A percentile compares a stretch with the other conserved stretches of the same genome.
These are phyloP conservation scores for Lasioglossum villosulum DNA, from an alignment of 2,888 invertebrate species.

Conservation along the genomic window DNA sequence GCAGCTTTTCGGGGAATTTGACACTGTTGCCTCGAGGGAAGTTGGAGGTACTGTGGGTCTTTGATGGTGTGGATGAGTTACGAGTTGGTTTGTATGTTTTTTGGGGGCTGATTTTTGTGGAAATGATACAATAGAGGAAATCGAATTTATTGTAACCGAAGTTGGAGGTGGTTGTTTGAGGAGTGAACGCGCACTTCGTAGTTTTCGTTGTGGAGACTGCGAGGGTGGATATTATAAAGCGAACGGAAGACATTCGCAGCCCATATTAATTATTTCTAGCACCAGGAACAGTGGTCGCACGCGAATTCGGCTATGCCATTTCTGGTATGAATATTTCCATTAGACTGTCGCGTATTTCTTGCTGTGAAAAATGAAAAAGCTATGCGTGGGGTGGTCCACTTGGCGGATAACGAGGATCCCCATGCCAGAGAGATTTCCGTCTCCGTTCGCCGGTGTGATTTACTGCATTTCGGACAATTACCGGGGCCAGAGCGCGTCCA, in stretches of 20 bases:
- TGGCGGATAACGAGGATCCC: neutral
- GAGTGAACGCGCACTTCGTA: neutral
- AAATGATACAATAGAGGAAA: neutral
- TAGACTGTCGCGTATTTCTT: neutral
- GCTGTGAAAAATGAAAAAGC: constrained; percentile 22
- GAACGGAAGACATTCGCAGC: no score
- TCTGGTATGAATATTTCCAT: neutral
- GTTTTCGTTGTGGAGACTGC: neutral
- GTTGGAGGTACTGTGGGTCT: neutral
- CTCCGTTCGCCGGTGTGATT: constrained; percentile 35
- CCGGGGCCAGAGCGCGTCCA: constrained; percentile 22
- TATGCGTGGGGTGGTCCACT: neutral
- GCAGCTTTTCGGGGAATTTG: neutral
- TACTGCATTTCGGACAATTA: constrained; percentile 51
- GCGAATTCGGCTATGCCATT: neutral
- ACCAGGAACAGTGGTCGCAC: neutral
- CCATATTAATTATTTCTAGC: neutral
- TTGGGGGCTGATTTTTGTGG: neutral
- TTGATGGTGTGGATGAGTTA: no score
- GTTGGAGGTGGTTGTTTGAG: neutral
- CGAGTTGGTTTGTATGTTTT: neutral
- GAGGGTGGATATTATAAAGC: neutral
- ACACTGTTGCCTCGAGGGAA: neutral
- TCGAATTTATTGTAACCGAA: neutral
- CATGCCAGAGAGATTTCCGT: constrained; percentile 45